Evolutionary conservation across 2,888 invertebrate genomes (phyloP).

Genomic region (Tetanocera ferruginea): DNA sequence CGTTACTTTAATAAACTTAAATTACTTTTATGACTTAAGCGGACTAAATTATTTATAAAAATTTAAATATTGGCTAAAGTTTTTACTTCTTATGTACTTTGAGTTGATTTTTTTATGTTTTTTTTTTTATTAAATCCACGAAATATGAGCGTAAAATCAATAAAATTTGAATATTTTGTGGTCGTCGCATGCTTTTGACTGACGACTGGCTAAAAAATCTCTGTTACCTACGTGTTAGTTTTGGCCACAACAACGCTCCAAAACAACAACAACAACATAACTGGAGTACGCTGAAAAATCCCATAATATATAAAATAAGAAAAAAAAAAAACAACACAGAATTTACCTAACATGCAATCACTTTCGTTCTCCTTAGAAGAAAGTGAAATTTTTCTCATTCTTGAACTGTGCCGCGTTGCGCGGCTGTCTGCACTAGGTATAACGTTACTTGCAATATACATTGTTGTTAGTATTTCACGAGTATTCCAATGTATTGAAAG

Average conservation of each 20-base stretch:
- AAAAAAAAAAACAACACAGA: too few relatives aligned
- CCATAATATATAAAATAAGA: background rate
- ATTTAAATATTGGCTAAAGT: background rate
- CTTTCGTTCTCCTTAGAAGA: constrained; percentile 24
- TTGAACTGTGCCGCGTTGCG: background rate
- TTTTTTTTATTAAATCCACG: constrained; percentile 39
- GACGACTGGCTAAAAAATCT: background rate
- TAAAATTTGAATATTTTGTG: constrained; percentile 67
- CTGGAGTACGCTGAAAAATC: background rate
- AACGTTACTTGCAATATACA: too few relatives aligned
- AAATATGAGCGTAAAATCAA: constrained; percentile 59
- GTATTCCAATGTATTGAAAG: too few relatives aligned
- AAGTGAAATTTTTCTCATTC: constrained; percentile 37
- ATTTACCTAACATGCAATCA: constrained; percentile 29
- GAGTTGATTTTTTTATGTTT: background rate
- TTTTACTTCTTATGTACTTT: background rate
- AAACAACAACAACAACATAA: constrained; percentile 28
- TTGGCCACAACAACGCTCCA: constrained; percentile 26
- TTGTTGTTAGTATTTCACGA: too few relatives aligned
- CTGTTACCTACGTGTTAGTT: constrained; percentile 31
- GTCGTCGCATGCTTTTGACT: constrained; percentile 16
- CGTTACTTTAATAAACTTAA: background rate
- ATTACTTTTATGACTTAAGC: background rate
- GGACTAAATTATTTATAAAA: background rate
- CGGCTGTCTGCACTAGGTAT: too few relatives aligned